Evolutionary conservation across 1,140 invertebrate species (phyloP).

Genomic region (Nasonia vitripennis): DNA sequence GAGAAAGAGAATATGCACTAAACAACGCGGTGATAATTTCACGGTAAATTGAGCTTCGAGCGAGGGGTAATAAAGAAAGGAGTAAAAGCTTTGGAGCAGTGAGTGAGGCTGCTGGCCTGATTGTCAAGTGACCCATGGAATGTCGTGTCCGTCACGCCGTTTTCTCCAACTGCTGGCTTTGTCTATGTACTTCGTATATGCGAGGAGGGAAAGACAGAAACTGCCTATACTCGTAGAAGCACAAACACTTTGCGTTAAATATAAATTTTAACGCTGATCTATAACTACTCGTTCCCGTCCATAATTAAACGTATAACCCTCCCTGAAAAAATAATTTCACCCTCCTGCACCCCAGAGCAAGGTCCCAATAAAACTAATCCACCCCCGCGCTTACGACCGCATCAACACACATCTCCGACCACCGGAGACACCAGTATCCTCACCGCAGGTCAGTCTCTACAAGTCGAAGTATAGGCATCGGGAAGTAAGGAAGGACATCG

Average conservation of each 20-base stretch:
- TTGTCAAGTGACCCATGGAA: conserved; percentile 62
- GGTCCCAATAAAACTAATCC: too few species aligned
- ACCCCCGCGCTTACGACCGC: too few species aligned
- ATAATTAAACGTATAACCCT: too few species aligned
- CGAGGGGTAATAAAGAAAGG: neutral
- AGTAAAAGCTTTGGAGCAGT: neutral
- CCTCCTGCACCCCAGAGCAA: too few species aligned
- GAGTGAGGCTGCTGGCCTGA: conserved; percentile 51
- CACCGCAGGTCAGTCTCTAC: too few species aligned
- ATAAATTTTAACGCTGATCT: too few species aligned
- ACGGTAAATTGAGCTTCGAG: conserved; percentile 2
- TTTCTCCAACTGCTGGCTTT: neutral
- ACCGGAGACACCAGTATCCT: too few species aligned
- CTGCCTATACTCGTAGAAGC: neutral
- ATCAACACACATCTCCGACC: too few species aligned
- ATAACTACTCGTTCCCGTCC: too few species aligned
- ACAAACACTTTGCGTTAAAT: too few species aligned
- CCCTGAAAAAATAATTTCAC: too few species aligned
- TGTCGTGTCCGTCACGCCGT: neutral
- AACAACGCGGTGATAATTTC: neutral
- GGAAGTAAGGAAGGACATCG: too few species aligned
- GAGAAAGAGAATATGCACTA: neutral
- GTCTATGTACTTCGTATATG: neutral
- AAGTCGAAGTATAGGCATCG: neutral
- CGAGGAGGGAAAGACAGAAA: neutral